Base-by-base conservation (phyloP, 1,140 invertebrate genomes). In the Drosophila navojoa region DNA sequence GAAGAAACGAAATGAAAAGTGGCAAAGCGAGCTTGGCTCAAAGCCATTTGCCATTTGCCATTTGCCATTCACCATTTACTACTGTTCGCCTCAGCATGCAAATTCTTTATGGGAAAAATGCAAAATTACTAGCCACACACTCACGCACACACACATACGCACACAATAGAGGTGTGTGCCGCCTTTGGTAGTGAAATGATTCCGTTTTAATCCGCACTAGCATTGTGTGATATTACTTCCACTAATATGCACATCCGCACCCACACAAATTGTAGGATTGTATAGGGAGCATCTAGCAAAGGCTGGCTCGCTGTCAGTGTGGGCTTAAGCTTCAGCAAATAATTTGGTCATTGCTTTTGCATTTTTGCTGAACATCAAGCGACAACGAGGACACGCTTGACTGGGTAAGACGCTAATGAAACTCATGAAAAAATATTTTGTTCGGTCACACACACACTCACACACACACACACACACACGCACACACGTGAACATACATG, bases 61-160 rank as follows among this genome's bases (percentile, higher is more conserved):
- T 38, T 38, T 38, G 11, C 10, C 35, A 38, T 38, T 35, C 10
- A 7, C 32, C 32, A 35, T 35, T 35, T 35, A 3, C 32, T 7
- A 35, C 2, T n/a, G n/a, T n/a, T 38, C 35, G 35, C 38, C 7
- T 50, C n/a, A 49, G 40, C 10, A 49, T 29, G 40, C 55, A 50
- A 68, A 61, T 58, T 35, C 4, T 16, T 52, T 58, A 50, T 64
- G 49, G 32, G 25, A n/a, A 71, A 77, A 76, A 74, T 77, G 73
- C 27, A 57, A 75, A 75, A 81, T 59, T 81, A 81, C 69, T 68
- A 77, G 50, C 45, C 61, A 27, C 54, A 71, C 69, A 85, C 4
- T 4, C 29, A 32, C 5, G 6, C 32, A 38, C 35, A 38, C 35
- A 38, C 10, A 38, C 35, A 11, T 10, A 38, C 35, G 13, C 35